Percentiles rank a stretch among this genome's conserved stretches.
These are phyloP conservation scores for Cavia porcellus DNA, from an alignment of 2,113 vertebrate genomes.

Conservation along the genomic window DNA sequence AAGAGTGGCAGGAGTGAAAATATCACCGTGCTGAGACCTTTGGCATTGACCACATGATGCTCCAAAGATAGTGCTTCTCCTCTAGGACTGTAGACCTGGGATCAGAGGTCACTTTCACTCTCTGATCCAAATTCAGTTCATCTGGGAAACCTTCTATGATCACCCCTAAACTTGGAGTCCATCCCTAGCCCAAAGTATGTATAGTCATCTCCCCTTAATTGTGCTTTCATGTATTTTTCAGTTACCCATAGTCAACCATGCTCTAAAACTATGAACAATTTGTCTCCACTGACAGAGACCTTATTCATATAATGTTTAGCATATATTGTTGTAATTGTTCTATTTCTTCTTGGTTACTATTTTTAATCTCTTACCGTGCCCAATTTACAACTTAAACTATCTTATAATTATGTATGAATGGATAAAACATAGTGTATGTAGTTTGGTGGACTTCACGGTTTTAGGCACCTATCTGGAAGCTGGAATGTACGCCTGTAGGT, in stretches of 20 bases:
- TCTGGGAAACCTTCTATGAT: neutral
- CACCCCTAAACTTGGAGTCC: neutral
- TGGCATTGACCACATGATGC: neutral
- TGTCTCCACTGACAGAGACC: neutral
- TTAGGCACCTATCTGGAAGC: neutral
- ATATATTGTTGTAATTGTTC: neutral
- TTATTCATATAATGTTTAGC: neutral
- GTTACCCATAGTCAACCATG: neutral
- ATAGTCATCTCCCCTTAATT: neutral
- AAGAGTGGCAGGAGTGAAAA: neutral
- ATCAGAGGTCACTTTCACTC: neutral
- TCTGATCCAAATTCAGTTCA: constrained; percentile 20
- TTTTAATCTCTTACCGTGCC: neutral
- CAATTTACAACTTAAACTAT: neutral
- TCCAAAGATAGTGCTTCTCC: neutral
- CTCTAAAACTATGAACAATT: neutral
- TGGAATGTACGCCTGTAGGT: neutral
- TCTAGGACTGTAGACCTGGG: neutral
- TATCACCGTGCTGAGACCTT: neutral
- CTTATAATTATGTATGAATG: no score
- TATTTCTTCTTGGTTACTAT: neutral
- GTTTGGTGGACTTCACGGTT: no score
- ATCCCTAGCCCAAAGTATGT: neutral
- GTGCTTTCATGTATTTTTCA: neutral
- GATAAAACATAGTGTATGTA: neutral